phyloP scores from a whole-genome alignment of 2,797 vertebrate species.

The Chelmon rostratus region DNA sequence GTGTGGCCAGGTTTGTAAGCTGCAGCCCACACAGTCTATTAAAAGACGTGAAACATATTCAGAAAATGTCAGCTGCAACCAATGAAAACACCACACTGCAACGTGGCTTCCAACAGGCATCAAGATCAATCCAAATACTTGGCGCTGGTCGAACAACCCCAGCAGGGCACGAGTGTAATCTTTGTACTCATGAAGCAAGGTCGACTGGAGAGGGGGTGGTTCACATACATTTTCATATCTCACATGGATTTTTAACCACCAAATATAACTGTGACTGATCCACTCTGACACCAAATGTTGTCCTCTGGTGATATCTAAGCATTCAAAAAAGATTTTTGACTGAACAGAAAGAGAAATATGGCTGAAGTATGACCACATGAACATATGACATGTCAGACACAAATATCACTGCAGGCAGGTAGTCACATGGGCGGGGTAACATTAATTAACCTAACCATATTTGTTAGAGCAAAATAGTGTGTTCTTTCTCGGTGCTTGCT shows the following conservation, averaged over 20 bases:
- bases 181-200: conserved; percentile 49
- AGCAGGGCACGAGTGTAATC: conserved; percentile 44
- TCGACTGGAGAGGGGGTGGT: not conserved
- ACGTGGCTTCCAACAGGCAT: conserved; percentile 47
- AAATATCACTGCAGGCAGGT: conserved; percentile 23
- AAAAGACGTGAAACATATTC: conserved; percentile 84
- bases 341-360: not conserved
- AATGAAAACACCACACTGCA: conserved; percentile 64
- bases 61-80: conserved; percentile 77
- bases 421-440: conserved; percentile 30
- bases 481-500: conserved; percentile 9
- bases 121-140: conserved; percentile 56
- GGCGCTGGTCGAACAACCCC: conserved; percentile 28
- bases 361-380: not conserved
- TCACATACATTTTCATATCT: not conserved
- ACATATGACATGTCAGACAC: conserved; percentile 38
- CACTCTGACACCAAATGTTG: not conserved
- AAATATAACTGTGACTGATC: not conserved
- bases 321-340: not conserved
- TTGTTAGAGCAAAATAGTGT: conserved; percentile 11
- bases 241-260: not conserved
- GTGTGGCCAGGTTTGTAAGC: conserved; percentile 71
- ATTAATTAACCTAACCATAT: conserved; percentile 16
- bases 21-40: conserved; percentile 76
- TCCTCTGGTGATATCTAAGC: not conserved